Conservation (phyloP, 2,888 invertebrate species). For the Calliopum simillimum region DNA sequence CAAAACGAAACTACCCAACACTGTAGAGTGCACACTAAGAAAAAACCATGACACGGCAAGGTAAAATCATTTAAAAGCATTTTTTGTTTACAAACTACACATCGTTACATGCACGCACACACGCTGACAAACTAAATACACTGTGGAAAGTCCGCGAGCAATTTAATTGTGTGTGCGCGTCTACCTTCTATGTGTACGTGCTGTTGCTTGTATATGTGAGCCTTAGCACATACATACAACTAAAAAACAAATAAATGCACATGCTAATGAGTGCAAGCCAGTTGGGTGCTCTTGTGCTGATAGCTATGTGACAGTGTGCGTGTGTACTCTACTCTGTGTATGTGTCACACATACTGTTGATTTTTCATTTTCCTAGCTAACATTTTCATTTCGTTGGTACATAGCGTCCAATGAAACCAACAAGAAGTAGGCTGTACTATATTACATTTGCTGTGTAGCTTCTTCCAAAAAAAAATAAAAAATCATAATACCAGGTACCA, state of each 20-base stretch:
- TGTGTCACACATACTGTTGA: slow-evolving; percentile 13
- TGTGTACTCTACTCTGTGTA: neutral
- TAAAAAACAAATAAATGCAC: neutral
- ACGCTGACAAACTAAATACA: slow-evolving; percentile 1
- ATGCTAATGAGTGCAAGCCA: neutral
- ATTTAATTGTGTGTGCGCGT: neutral
- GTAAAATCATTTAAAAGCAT: slow-evolving; percentile 16
- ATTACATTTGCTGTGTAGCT: too few species aligned
- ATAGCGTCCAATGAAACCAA: too few species aligned
- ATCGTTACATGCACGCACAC: too few species aligned
- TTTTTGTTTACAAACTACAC: neutral
- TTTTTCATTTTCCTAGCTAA: slow-evolving; percentile 22
- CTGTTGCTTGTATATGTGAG: neutral
- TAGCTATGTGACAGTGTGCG: neutral
- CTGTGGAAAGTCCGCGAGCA: neutral
- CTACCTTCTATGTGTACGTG: slow-evolving; percentile 3
- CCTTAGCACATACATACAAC: neutral
- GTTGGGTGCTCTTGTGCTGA: neutral
- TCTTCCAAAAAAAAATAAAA: too few species aligned
- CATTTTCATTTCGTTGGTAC: neutral
- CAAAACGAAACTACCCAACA: neutral
- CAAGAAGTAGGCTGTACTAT: too few species aligned
- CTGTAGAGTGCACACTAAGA: neutral
- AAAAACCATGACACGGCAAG: neutral
- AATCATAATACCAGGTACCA: too few species aligned